phyloP scores from a whole-genome alignment of 2,113 vertebrate genomes.

The Oreotrochilus melanogaster region DNA sequence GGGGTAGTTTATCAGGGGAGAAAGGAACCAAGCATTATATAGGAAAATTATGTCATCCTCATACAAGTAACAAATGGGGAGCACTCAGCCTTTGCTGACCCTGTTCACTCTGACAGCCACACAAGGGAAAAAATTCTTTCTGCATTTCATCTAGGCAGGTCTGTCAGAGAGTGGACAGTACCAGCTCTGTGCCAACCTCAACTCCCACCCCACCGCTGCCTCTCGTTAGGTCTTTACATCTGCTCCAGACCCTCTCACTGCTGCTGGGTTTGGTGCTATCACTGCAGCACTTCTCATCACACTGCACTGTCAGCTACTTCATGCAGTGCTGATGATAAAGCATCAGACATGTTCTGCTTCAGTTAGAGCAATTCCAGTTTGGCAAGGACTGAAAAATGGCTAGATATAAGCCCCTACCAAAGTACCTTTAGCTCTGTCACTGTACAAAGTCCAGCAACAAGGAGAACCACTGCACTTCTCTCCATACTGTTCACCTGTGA shows the following conservation, averaged over 20 bases:
- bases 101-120: background rate
- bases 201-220: background rate
- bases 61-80: background rate
- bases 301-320: background rate
- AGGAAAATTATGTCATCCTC: background rate
- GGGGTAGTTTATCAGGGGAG: background rate
- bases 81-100: background rate
- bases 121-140: background rate
- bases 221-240: background rate
- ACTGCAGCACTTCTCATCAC: background rate
- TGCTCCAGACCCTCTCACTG: background rate
- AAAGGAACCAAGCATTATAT: background rate
- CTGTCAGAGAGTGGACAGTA: background rate
- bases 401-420: background rate
- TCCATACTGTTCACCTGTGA: background rate
- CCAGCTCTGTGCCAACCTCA: background rate
- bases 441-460: background rate
- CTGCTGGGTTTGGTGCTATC: background rate
- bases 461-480: background rate
- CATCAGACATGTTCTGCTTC: background rate
- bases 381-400: background rate
- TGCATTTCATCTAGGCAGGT: background rate
- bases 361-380: background rate
- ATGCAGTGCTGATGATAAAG: rapidly evolving
- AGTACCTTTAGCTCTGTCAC: background rate